Conservation (phyloP, 2,113 vertebrate species). For the Thunnus maccoyii region DNA sequence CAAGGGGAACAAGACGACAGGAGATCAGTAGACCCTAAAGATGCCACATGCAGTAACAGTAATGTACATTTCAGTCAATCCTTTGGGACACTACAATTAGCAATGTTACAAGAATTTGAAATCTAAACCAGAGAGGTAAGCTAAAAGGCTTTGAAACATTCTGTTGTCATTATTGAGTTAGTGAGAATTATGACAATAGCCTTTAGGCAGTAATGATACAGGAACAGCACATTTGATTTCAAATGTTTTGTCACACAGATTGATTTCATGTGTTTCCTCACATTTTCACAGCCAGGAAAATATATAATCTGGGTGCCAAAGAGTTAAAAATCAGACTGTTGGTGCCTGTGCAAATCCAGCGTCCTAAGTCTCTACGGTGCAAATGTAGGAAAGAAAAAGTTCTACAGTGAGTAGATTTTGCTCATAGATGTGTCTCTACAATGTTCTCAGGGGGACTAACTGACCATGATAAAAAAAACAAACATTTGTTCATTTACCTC, state of each 20-base stretch:
- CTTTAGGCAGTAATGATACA: neutral
- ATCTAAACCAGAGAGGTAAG: constrained; percentile 42
- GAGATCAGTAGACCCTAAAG: constrained; percentile 35
- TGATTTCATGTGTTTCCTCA: constrained; percentile 48
- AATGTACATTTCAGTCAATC: constrained; percentile 29
- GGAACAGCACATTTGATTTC: constrained; percentile 38
- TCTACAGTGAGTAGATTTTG: constrained; percentile 49
- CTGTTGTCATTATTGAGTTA: constrained; percentile 11
- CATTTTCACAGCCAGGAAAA: constrained; percentile 56
- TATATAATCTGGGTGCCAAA: constrained; percentile 77
- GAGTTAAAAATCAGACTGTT: constrained; percentile 69
- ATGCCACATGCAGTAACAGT: constrained; percentile 29
- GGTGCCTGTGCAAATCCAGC: constrained; percentile 70
- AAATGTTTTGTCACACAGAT: constrained; percentile 51
- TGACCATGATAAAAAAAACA: constrained; percentile 55
- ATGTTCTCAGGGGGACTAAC: constrained; percentile 80
- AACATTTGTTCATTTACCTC: constrained; percentile 66
- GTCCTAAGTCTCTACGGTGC: constrained; percentile 59
- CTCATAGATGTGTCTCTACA: constrained; percentile 58
- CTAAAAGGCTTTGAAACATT: constrained; percentile 37
- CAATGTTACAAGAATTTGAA: constrained; percentile 18
- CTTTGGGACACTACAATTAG: neutral
- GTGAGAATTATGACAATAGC: constrained; percentile 11
- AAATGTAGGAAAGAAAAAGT: constrained; percentile 42
- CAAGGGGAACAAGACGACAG: constrained; percentile 12